Base-by-base conservation (phyloP, 2,797 vertebrate species). In the Xenops minutus region DNA sequence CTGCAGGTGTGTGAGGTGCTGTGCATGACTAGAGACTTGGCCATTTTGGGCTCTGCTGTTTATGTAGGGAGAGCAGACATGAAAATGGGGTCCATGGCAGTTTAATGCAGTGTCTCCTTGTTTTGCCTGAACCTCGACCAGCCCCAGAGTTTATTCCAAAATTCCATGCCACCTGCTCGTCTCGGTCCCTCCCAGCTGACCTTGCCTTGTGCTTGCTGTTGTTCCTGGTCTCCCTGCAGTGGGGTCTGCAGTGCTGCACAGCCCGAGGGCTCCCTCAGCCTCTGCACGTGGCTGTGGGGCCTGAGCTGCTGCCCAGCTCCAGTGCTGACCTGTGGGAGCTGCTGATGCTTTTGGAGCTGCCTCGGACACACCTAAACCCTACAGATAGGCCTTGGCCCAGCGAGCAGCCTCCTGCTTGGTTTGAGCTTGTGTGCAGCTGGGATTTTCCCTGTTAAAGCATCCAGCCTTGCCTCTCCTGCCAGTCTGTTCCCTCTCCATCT, bases 71-170 rank as follows among this genome's bases (percentile, higher is more conserved):
- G 88, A 95, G 69, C 84, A 86, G 74, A 29, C 36, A 34, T 67
- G 59, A 71, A 85, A 9, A 24, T 3, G 21, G 92, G 75, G 76
- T 52, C 44, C 66, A 21, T 49, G 85, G 54, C 61, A 64, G 41
- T 67, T 92, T 36, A 21, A 37, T 72, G 81, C 78, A 85, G 63
- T 14, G 94, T 94, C 91, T 97, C 89, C 15, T 67, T 78, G 89
- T 84, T 64, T 54, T 55, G 32, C 4, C 51, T 86, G 93, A 85
- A 56, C 62, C 85, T 88, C 82, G 55, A 4, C 63, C 44, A 68
- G 67, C 79, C 69, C 83, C 67, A 34, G 59, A 51, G 49, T 32
- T 78, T 11, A 27, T 44, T 68, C 83, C 19, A 56, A 23, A 22
- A 6, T 55, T 55, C 89, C 8, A 0, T 36, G 69, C 75, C 0